Base-by-base conservation (phyloP, 2,113 vertebrate genomes). In the Heliornis fulica region DNA sequence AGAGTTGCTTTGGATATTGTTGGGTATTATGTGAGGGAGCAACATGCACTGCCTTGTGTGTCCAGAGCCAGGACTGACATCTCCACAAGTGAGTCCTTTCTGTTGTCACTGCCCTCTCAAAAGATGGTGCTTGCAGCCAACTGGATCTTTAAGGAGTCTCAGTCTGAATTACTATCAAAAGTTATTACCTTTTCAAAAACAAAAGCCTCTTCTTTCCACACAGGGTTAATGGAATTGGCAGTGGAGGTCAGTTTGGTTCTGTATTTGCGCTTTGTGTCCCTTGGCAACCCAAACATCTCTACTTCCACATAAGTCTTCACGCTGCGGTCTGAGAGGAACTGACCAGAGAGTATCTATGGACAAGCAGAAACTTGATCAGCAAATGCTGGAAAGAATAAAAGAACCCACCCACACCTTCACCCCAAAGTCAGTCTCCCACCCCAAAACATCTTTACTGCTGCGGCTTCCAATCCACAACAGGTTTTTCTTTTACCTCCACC, bases 131-230 rank as follows among this genome's bases (percentile, higher is more conserved):
- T 63, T 22, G n/a, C 15, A 34, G 16, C 51, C 69, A 63, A 15
- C 17, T 9, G 48, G n/a, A 68, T 12, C 70, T 68, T 68, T 29
- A 57, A 31, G 28, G 31, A n/a, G 32, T 51, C 36, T 64, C 60
- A 48, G 13, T 18, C 64, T 48, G 28, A 74, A 69, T 48, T 12
- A 51, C 57, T 19, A 13, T 6, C 28, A 50, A 29, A 28, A 11
- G 9, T 38, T 20, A n/a, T 57, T 91, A 99, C 99, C 99, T 99
- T 99, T 95, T 99, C 99, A 96, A 99, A 99, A 84, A 99, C 98
- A 96, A 99, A 99, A 25, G 99, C 98, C 64, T 99, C 99, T 88
- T 99, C 99, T 36, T 99, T 99, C 99, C 99, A 99, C 51, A 99
- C 98, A 2, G 99, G 99, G 95, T 99, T 99, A 78, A 99, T 99